Evolutionary conservation across 2,888 invertebrate genomes (phyloP).

Genomic region (Trachelus tabidus): DNA sequence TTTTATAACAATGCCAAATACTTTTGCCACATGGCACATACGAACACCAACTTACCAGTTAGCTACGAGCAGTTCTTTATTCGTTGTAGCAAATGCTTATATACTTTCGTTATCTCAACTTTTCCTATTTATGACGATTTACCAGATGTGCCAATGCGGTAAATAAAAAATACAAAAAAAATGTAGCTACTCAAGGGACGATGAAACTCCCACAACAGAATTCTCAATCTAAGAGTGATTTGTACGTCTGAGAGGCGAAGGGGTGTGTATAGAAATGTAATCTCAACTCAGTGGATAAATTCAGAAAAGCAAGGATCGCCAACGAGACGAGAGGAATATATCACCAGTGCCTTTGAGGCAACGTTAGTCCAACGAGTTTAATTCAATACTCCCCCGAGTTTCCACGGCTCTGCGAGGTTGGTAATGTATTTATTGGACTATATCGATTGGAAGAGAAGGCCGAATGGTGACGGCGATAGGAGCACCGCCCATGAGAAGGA

Average conservation of each 20-base stretch:
- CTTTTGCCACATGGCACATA: background rate
- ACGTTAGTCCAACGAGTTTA: background rate
- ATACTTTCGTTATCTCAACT: background rate
- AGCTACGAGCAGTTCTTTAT: background rate
- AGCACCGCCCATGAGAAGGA: slow-evolving; percentile 12
- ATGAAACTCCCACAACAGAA: background rate
- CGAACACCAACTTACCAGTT: background rate
- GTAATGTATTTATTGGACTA: slow-evolving; percentile 19
- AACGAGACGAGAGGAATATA: background rate
- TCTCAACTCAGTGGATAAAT: background rate
- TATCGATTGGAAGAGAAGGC: slow-evolving; percentile 26
- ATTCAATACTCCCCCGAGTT: background rate
- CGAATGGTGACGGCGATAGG: slow-evolving; percentile 12
- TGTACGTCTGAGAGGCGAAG: background rate
- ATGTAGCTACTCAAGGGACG: background rate
- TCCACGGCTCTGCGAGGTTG: background rate
- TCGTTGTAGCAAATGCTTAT: background rate
- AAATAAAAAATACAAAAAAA: background rate
- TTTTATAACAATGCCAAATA: background rate
- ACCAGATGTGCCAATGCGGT: background rate
- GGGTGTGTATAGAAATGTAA: background rate
- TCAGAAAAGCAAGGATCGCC: background rate
- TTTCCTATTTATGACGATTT: background rate
- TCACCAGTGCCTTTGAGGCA: background rate
- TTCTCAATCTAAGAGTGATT: background rate